Evolutionary conservation across 2,888 invertebrate genomes (phyloP).

Genomic region (Epinotia bilunana): DNA sequence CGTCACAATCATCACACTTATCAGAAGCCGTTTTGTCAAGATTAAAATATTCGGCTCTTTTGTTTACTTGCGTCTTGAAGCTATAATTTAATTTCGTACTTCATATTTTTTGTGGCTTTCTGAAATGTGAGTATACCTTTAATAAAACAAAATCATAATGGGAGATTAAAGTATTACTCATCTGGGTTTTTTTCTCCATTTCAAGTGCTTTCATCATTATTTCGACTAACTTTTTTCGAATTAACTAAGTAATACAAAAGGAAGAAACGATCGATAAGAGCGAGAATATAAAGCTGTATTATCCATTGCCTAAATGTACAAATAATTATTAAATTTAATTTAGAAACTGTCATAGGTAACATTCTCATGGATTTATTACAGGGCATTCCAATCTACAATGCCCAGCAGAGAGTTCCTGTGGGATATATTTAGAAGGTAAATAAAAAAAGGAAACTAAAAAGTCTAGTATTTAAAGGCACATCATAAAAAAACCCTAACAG

Average conservation of each 20-base stretch:
- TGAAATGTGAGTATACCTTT: slow-evolving; percentile 18
- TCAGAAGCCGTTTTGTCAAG: neutral
- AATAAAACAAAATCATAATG: neutral
- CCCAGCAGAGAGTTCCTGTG: slow-evolving; percentile 91
- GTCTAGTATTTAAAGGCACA: too few relatives aligned
- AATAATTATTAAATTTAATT: neutral
- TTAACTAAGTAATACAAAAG: neutral
- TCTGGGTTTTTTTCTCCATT: slow-evolving; percentile 19
- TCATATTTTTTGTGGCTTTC: neutral
- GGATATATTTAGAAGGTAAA: slow-evolving; percentile 91
- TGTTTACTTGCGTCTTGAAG: neutral
- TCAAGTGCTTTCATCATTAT: slow-evolving; percentile 13
- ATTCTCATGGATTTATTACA: slow-evolving; percentile 46
- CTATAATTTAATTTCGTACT: neutral
- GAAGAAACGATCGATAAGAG: neutral
- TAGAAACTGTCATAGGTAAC: neutral
- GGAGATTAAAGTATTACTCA: slow-evolving; percentile 2
- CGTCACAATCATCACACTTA: neutral
- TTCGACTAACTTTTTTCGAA: neutral
- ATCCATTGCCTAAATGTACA: neutral
- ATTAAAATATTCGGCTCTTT: neutral
- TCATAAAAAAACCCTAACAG: too few relatives aligned
- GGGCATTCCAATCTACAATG: slow-evolving; percentile 87
- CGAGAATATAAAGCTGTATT: neutral
- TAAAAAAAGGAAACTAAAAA: neutral